Conservation (phyloP, 2,888 invertebrate species). For the Leptura quadrifasciata region DNA sequence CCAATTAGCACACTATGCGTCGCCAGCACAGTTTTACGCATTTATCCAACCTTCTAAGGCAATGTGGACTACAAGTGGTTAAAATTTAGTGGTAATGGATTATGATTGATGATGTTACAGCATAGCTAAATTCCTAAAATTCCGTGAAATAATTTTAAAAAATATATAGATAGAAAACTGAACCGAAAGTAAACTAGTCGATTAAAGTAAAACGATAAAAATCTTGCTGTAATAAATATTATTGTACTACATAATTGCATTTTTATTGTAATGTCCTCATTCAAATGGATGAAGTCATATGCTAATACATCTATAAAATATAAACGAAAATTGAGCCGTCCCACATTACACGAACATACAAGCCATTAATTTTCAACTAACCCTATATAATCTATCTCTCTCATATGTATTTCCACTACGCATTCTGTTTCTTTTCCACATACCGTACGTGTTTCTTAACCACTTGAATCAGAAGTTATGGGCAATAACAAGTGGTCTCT, state of each 20-base stretch:
- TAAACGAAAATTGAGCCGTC: conserved; percentile 64
- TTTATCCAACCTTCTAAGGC: too few species aligned
- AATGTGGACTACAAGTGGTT: too few species aligned
- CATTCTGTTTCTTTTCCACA: conserved; percentile 47
- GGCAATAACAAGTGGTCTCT: conserved; percentile 75
- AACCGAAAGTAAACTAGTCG: too few species aligned
- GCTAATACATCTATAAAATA: conserved; percentile 38
- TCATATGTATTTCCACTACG: conserved; percentile 36
- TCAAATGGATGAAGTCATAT: conserved; percentile 35
- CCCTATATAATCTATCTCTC: conserved; percentile 37
- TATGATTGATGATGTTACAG: too few species aligned
- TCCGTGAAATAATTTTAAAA: too few species aligned
- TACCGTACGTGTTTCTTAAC: conserved; percentile 66
- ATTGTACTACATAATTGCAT: conserved; percentile 16
- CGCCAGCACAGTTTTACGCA: too few species aligned
- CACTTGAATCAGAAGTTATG: conserved; percentile 74
- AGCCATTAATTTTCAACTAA: conserved; percentile 49
- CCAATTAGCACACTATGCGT: too few species aligned
- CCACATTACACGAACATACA: conserved; percentile 44
- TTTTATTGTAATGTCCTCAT: conserved; percentile 29
- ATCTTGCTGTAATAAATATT: too few species aligned
- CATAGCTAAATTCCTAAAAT: too few species aligned
- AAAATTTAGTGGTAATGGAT: too few species aligned
- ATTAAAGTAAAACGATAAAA: too few species aligned
- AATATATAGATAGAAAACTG: too few species aligned